Base-by-base conservation (phyloP, 1,140 invertebrate species). In the Temnothorax longispinosus region DNA sequence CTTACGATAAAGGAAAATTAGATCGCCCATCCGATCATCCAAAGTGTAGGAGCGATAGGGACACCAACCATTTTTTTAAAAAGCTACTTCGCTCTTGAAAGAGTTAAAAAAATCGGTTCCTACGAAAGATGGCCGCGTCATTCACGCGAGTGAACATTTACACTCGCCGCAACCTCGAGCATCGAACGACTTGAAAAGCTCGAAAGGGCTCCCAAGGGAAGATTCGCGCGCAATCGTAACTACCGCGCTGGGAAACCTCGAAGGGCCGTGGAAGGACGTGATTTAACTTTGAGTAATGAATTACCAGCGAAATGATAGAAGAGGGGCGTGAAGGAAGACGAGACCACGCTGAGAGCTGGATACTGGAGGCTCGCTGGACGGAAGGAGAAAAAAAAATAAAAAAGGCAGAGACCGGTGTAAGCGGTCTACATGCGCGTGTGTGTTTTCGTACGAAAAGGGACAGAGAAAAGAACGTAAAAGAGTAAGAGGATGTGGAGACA, bases 231-330 rank as follows among this genome's bases (percentile, higher is more conserved):
- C 75, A 62, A 77, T 77, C 75, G 41, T 62, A 21, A 41, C 56
- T 18, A 77, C 41, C 75, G 58, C 5, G 27, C 15, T 8, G 52
- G 56, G 11, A 71, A 75, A n/a, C 62, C 56, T 15, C 87, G 78
- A 88, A 89, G 89, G 87, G 75, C 62, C 76, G 52, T 81, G 87
- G 80, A 91, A 89, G 92, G 89, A 90, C 92, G 92, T 92, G 91
- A 93, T 89, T 90, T 87, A 90, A 90, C 87, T 91, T 86, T 65
- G 78, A 80, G 86, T 93, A 93, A 93, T 93, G 93, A 93, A 93
- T 93, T 90, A 87, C 89, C 86, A 71, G 88, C 78, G 88, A 87
- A 86, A 91, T 92, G 91, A 92, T 91, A 91, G 87, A 90, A 87
- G 85, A 60, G 21, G n/a, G 6, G 35, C 21, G 54, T 44, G 21